A percentile compares a stretch with the other conserved stretches of the same genome.
These are phyloP conservation scores for Ondatra zibethicus DNA, from an alignment of 2,113 vertebrate genomes.

Conservation along the genomic window DNA sequence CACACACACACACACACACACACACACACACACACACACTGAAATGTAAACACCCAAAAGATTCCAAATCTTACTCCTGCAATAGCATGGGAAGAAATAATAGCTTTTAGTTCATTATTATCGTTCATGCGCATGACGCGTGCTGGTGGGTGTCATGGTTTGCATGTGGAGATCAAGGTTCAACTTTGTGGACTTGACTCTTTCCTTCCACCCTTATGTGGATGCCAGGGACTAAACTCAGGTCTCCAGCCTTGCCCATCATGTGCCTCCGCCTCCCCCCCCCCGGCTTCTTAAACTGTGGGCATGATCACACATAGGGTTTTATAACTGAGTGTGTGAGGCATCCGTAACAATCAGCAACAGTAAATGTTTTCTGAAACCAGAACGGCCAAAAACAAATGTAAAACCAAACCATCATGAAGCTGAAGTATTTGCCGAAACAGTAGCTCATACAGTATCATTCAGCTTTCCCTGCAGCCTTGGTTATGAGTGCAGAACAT, in stretches of 20 bases:
- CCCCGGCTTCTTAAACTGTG: no score
- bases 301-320: background rate
- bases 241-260: background rate
- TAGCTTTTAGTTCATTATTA: background rate
- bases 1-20: background rate
- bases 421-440: background rate
- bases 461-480: background rate
- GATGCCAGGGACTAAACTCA: background rate
- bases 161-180: background rate
- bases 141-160: background rate
- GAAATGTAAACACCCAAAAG: background rate
- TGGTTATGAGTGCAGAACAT: no score
- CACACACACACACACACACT: background rate
- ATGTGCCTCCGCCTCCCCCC: background rate
- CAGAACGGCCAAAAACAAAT: background rate
- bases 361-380: background rate
- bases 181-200: background rate
- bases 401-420: background rate
- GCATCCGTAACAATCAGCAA: background rate
- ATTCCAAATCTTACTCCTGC: background rate
- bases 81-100: background rate
- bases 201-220: background rate
- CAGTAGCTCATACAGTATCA: background rate
- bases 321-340: background rate
- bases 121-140: rapidly evolving